Conservation (phyloP, 2,888 invertebrate genomes). For the Eremobia ochroleuca region DNA sequence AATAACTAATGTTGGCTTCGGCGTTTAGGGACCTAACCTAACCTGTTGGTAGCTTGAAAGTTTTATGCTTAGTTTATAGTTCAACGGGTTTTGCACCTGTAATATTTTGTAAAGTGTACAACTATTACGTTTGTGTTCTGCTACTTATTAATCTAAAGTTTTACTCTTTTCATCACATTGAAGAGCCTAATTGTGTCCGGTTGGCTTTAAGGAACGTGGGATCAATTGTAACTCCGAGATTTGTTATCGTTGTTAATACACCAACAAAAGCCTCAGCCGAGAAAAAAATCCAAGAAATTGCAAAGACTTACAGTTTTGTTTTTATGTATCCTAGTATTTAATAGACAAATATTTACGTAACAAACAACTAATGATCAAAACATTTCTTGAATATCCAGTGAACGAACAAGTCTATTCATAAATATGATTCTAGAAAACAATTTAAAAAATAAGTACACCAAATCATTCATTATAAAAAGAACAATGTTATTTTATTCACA, state of each 20-base stretch:
- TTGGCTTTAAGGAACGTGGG: background rate
- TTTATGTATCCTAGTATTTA: background rate
- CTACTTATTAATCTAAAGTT: background rate
- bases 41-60: constrained; percentile 57
- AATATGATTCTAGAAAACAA: constrained; percentile 1
- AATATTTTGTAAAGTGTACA: constrained; percentile 6
- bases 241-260: background rate
- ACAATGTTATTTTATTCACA: background rate
- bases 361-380: constrained; percentile 6
- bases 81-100: constrained; percentile 9
- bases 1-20: constrained; percentile 54
- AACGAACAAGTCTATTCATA: constrained; percentile 13
- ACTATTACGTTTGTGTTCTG: background rate
- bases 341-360: background rate
- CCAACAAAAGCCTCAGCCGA: background rate
- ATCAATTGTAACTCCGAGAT: background rate
- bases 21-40: constrained; percentile 42
- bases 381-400: constrained; percentile 8
- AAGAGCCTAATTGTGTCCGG: background rate
- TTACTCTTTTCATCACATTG: background rate
- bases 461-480: background rate
- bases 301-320: background rate
- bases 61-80: constrained; percentile 40
- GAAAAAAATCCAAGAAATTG: background rate
- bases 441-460: background rate